Conservation (phyloP, 2,888 invertebrate genomes). For the Eilema caniola region DNA sequence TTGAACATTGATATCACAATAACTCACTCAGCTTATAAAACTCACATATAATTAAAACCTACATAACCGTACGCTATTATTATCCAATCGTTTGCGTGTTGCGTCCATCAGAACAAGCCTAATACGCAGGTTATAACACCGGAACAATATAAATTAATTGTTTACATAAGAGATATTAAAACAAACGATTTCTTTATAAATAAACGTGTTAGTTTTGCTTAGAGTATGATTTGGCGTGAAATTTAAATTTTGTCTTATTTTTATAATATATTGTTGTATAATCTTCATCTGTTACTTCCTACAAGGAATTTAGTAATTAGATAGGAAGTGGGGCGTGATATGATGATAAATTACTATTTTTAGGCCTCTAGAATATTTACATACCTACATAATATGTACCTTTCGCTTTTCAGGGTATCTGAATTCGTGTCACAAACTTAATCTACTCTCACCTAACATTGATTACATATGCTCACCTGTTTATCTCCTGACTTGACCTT, state of each 20-base stretch:
- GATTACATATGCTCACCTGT: no score
- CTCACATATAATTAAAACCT: neutral
- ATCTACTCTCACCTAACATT: no score
- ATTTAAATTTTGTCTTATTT: slow-evolving; percentile 4
- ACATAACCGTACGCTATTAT: neutral
- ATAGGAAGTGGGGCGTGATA: neutral
- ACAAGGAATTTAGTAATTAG: neutral
- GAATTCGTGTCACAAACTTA: no score
- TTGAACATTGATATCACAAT: neutral
- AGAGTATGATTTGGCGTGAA: slow-evolving; percentile 5
- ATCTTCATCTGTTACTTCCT: neutral
- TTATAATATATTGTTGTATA: neutral
- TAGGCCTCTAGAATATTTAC: neutral
- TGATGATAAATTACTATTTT: neutral
- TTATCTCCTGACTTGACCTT: no score
- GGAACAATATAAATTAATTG: slow-evolving; percentile 4
- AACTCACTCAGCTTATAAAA: neutral
- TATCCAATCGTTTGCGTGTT: neutral
- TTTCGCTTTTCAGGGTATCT: neutral
- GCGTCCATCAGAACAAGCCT: neutral
- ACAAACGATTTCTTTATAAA: neutral
- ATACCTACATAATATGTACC: neutral
- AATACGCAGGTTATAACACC: slow-evolving; percentile 4
- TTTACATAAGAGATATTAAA: slow-evolving; percentile 5
- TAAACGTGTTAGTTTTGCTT: neutral